A percentile compares a stretch with the other conserved stretches of the same genome.
Evolutionary conservation across 2,113 vertebrate species (phyloP).

Genomic region (Narcine bancroftii): DNA sequence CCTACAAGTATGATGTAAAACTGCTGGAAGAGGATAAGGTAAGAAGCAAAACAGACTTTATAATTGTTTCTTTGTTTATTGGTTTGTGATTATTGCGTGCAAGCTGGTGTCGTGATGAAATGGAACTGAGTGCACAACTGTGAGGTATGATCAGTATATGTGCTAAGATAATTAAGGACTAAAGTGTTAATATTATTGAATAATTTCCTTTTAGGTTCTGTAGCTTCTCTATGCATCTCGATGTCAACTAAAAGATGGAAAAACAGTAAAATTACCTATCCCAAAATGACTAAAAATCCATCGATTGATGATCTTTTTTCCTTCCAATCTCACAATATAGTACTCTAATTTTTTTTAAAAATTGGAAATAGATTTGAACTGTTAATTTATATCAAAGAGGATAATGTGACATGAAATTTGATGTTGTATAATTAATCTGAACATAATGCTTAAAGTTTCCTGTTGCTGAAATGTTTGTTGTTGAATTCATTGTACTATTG

Average conservation of each 20-base stretch:
- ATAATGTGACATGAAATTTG: too few species aligned
- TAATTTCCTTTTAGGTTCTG: background rate
- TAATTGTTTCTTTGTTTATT: background rate
- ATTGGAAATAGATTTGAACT: background rate
- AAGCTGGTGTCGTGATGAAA: background rate
- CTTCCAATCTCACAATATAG: too few species aligned
- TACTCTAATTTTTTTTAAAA: too few species aligned
- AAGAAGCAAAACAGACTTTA: conserved; percentile 39
- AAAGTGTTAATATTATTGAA: background rate
- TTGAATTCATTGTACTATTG: background rate
- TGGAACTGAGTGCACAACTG: background rate
- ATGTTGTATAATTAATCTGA: background rate
- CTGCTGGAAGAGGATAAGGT: conserved; percentile 91
- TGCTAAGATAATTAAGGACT: background rate
- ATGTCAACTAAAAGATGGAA: background rate
- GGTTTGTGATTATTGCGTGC: background rate
- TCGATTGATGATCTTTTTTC: too few species aligned
- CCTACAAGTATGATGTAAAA: conserved; percentile 91
- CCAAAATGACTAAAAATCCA: too few species aligned
- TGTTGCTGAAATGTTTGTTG: background rate
- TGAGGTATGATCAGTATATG: background rate
- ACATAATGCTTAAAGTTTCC: background rate
- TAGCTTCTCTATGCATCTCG: background rate
- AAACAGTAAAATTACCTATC: background rate
- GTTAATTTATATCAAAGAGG: background rate